Evolutionary conservation across 2,113 vertebrate species (phyloP).

Genomic region (Spea bombifrons): DNA sequence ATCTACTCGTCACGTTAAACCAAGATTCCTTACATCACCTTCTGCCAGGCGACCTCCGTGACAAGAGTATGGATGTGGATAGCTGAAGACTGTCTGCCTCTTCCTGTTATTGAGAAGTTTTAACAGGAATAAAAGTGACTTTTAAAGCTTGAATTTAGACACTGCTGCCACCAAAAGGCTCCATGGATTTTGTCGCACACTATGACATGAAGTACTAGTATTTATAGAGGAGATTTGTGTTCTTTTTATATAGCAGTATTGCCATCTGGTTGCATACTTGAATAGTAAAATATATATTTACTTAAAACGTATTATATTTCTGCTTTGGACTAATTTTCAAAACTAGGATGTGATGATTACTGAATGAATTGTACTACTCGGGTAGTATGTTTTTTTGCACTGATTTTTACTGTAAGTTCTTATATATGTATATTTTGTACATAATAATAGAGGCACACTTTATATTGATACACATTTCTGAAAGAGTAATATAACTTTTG

Average conservation of each 20-base stretch:
- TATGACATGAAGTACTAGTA: slow-evolving; percentile 2
- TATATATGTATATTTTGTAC: slow-evolving; percentile 37
- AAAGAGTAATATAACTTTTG: neutral
- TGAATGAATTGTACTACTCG: slow-evolving; percentile 17
- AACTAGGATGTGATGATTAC: neutral
- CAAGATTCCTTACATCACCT: slow-evolving; percentile 61
- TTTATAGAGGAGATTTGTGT: neutral
- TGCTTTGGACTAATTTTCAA: neutral
- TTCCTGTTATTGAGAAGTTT: slow-evolving; percentile 2
- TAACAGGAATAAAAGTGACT: neutral
- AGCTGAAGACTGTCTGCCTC: neutral
- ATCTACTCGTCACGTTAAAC: slow-evolving; percentile 80
- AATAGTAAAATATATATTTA: slow-evolving; percentile 2
- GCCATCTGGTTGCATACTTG: slow-evolving; percentile 31
- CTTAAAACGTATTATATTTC: slow-evolving; percentile 16
- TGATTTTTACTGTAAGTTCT: slow-evolving; percentile 14
- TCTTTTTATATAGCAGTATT: slow-evolving; percentile 34
- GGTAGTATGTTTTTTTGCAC: slow-evolving; percentile 9
- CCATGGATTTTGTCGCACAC: slow-evolving; percentile 3
- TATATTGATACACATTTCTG: slow-evolving; percentile 31
- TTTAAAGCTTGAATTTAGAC: neutral
- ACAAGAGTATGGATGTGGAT: slow-evolving; percentile 52
- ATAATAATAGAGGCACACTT: neutral
- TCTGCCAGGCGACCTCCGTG: slow-evolving; percentile 52
- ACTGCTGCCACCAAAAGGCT: slow-evolving; percentile 19